These are phyloP conservation scores for Archaeoteleia sp. DNA, from an alignment of 2,888 invertebrate genomes.

Conservation along the genomic window DNA sequence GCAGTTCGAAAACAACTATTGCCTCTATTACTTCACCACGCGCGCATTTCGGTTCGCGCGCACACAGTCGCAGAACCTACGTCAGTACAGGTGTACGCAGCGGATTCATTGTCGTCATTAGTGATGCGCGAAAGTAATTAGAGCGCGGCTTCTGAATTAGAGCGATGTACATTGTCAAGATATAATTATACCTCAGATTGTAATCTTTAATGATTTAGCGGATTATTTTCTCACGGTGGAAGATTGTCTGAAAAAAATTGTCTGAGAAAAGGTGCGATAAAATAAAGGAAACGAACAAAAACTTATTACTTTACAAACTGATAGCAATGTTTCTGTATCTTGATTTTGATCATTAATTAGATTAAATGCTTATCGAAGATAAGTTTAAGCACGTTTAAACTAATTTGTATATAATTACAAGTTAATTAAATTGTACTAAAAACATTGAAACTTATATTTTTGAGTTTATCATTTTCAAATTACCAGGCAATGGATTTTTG, in stretches of 20 bases:
- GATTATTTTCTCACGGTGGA: constrained; percentile 30
- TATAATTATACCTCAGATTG: constrained; percentile 30
- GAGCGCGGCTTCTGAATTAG: constrained; percentile 40
- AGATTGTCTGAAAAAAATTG: constrained; percentile 20
- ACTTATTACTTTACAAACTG: too few relatives aligned
- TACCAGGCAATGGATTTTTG: too few relatives aligned
- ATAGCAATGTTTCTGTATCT: too few relatives aligned
- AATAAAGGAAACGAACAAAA: too few relatives aligned
- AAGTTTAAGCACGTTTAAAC: too few relatives aligned
- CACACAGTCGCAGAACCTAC: constrained; percentile 4
- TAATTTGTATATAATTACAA: too few relatives aligned
- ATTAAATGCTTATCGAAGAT: too few relatives aligned
- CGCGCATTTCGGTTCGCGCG: constrained; percentile 1
- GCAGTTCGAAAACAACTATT: constrained; percentile 65
- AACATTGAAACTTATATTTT: too few relatives aligned
- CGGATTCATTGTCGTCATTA: constrained; percentile 48
- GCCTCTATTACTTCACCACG: constrained; percentile 34
- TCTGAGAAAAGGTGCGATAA: constrained; percentile 27
- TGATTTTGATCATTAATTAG: too few relatives aligned
- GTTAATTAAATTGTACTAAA: too few relatives aligned
- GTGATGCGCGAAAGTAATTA: constrained; percentile 50
- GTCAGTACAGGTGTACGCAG: constrained; percentile 5
- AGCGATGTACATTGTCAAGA: constrained; percentile 26
- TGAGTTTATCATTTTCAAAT: too few relatives aligned
- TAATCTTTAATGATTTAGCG: constrained; percentile 25